A percentile compares a stretch with the other conserved stretches of the same genome.
Conservation (phyloP, 2,113 vertebrate species). For the human (Homo sapiens) region GRCh38 chr6:33304001-33304500, state of each 20-base stretch:
- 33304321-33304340: background rate
- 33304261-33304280: rapidly evolving
- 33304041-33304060: background rate
- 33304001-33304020: background rate
- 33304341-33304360: constrained; percentile 84
- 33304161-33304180: constrained; percentile 78
- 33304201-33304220: constrained; percentile 74
- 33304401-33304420: constrained; percentile 81
- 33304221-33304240: background rate
- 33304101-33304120: background rate
- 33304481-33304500: background rate
- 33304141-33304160: constrained; percentile 70
- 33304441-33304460: constrained; percentile 83
- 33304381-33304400: constrained; percentile 68
- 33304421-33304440: constrained; percentile 88
- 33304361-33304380: constrained; percentile 84
- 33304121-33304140: constrained; percentile 71
- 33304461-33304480: constrained; percentile 78
- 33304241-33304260: background rate
- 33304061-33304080: background rate
- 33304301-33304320: constrained; percentile 55
- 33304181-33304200: constrained; percentile 79
- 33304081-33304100: background rate
- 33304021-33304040: background rate
- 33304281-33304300: constrained; percentile 52